Evolutionary conservation across 1,140 invertebrate species (phyloP).

Genomic region (Drosophila repletoides): DNA sequence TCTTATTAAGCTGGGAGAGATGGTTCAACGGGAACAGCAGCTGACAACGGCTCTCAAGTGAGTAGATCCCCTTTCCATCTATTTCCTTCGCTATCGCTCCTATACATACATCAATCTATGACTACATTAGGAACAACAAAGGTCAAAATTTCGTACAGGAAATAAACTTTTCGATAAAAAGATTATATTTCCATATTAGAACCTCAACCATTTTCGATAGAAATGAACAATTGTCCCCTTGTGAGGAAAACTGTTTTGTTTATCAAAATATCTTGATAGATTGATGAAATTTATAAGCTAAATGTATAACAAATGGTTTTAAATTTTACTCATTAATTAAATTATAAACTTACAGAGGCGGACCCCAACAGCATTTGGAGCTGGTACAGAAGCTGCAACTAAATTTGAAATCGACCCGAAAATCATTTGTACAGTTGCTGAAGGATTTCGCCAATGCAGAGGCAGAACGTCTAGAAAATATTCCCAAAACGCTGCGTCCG

Average conservation of each 20-base stretch:
- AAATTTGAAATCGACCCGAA: slow-evolving; percentile 85
- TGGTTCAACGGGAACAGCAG: slow-evolving; percentile 86
- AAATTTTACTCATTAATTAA: neutral
- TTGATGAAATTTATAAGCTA: too few species aligned
- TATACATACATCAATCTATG: too few species aligned
- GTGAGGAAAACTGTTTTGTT: too few species aligned
- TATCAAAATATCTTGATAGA: too few species aligned
- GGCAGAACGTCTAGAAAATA: slow-evolving; percentile 85
- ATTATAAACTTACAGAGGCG: slow-evolving; percentile 84
- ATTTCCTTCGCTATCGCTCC: too few species aligned
- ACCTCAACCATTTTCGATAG: too few species aligned
- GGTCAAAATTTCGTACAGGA: too few species aligned
- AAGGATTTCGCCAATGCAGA: slow-evolving; percentile 87
- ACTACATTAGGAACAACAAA: too few species aligned
- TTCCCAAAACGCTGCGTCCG: slow-evolving; percentile 82
- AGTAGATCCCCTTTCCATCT: slow-evolving; percentile 1
- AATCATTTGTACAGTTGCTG: slow-evolving; percentile 86
- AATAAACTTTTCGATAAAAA: too few species aligned
- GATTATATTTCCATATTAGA: too few species aligned
- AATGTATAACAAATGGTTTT: too few species aligned
- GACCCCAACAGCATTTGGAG: slow-evolving; percentile 86
- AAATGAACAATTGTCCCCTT: too few species aligned
- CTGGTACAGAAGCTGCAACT: slow-evolving; percentile 89
- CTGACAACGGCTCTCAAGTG: slow-evolving; percentile 85
- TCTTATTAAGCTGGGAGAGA: slow-evolving; percentile 84